phyloP scores from a whole-genome alignment of 1,140 invertebrate species.

The Drosophila repletoides region DNA sequence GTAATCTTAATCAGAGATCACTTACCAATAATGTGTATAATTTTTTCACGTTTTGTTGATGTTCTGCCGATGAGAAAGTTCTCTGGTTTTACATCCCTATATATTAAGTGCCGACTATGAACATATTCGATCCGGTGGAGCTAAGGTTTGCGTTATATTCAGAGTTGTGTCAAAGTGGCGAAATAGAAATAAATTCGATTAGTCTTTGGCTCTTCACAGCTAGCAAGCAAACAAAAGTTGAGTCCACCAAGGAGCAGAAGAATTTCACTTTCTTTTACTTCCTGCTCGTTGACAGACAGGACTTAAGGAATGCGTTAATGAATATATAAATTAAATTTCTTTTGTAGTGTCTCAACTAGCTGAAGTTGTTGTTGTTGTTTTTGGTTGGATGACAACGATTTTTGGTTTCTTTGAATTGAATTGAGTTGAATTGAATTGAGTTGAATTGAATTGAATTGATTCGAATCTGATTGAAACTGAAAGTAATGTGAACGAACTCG shows the following conservation, averaged over 20 bases:
- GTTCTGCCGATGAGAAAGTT: constrained; percentile 99
- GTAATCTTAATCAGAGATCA: background rate
- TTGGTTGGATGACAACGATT: constrained; percentile 49
- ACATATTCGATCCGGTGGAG: constrained; percentile 99
- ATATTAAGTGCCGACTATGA: constrained; percentile 99
- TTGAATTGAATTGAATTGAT: constrained; percentile 7
- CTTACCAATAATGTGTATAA: constrained; percentile 98
- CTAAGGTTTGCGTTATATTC: constrained; percentile 83
- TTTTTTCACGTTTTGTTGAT: constrained; percentile 98
- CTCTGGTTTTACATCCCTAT: constrained; percentile 99
- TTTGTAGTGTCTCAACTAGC: constrained; percentile 79
- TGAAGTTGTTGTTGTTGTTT: constrained; percentile 34
- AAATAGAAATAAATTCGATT: constrained; percentile 19
- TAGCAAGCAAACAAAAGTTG: background rate
- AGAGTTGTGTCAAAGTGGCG: background rate
- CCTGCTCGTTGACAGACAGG: constrained; percentile 22
- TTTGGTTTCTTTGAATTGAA: background rate
- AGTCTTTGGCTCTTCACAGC: constrained; percentile 3
- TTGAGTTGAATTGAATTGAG: background rate
- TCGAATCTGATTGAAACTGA: constrained; percentile 15
- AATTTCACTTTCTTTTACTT: background rate
- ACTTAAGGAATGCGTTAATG: constrained; percentile 3
- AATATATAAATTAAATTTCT: constrained; percentile 40
- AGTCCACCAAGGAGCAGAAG: constrained; percentile 16
- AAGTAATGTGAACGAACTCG: constrained; percentile 15